Percentiles rank a stretch among this genome's conserved stretches.
Conservation (phyloP, 2,888 invertebrate species). For the Asteroscopus sphinx region DNA sequence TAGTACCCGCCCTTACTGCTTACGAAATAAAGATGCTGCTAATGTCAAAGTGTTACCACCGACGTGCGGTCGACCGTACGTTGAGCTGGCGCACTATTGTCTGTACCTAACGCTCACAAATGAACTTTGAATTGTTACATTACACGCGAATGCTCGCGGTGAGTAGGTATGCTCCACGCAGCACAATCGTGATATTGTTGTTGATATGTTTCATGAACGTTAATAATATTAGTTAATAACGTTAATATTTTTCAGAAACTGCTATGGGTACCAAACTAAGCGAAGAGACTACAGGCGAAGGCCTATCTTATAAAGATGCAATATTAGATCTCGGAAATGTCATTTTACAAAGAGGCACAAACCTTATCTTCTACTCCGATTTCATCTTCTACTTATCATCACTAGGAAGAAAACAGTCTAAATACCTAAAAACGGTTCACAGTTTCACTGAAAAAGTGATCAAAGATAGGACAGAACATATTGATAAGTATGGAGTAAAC, state of each 20-base stretch:
- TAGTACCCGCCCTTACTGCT: too few relatives aligned
- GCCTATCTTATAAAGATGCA: slow-evolving; percentile 88
- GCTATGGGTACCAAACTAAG: slow-evolving; percentile 92
- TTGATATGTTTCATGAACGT: background rate
- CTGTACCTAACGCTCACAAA: too few relatives aligned
- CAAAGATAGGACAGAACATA: slow-evolving; percentile 64
- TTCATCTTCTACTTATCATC: slow-evolving; percentile 86
- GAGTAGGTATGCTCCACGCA: too few relatives aligned
- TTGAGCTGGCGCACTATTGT: too few relatives aligned
- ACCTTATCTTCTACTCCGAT: slow-evolving; percentile 81
- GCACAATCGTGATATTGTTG: too few relatives aligned
- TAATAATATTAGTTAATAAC: background rate
- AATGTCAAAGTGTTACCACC: too few relatives aligned
- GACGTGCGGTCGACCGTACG: too few relatives aligned
- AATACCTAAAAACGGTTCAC: slow-evolving; percentile 74
- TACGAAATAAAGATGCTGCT: too few relatives aligned
- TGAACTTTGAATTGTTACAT: too few relatives aligned
- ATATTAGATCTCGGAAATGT: slow-evolving; percentile 82
- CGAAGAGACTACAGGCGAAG: slow-evolving; percentile 72
- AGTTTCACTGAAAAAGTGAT: slow-evolving; percentile 83
- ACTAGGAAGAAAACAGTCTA: slow-evolving; percentile 82
- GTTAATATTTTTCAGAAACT: slow-evolving; percentile 79
- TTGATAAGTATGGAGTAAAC: slow-evolving; percentile 47
- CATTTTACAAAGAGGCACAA: slow-evolving; percentile 77
- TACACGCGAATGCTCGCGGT: too few relatives aligned